These are phyloP conservation scores for Pyrgilauda ruficollis DNA, from an alignment of 2,113 vertebrate genomes.

Conservation along the genomic window DNA sequence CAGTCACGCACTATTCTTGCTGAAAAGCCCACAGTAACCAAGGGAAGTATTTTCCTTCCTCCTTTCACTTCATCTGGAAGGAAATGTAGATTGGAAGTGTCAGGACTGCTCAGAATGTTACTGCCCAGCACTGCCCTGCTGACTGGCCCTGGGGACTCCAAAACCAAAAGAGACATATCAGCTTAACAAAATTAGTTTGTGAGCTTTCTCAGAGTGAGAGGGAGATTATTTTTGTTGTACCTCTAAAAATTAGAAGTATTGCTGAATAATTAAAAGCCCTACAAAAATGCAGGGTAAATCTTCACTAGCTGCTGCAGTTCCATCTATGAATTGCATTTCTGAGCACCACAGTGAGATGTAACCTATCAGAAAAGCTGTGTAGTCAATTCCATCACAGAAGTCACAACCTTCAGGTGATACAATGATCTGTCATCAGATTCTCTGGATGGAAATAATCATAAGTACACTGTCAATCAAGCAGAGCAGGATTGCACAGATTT, in stretches of 20 bases:
- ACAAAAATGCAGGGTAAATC: not conserved
- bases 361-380: not conserved
- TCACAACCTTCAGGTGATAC: not conserved
- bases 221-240: not conserved
- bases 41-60: not conserved
- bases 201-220: not conserved
- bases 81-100: not conserved
- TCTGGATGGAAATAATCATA: not conserved
- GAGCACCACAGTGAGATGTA: not conserved
- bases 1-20: not conserved
- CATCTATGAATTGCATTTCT: not conserved
- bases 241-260: not conserved
- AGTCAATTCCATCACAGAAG: not conserved
- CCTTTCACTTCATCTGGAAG: not conserved
- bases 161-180: not conserved
- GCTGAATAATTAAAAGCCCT: not conserved
- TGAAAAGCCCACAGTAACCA: not conserved
- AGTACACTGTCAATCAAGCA: not conserved
- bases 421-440: not conserved
- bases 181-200: not conserved
- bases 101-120: not conserved
- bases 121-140: not conserved
- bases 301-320: not conserved
- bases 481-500: not conserved
- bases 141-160: not conserved